Conservation (phyloP, 2,888 invertebrate genomes). For the Euzophera pinguis region DNA sequence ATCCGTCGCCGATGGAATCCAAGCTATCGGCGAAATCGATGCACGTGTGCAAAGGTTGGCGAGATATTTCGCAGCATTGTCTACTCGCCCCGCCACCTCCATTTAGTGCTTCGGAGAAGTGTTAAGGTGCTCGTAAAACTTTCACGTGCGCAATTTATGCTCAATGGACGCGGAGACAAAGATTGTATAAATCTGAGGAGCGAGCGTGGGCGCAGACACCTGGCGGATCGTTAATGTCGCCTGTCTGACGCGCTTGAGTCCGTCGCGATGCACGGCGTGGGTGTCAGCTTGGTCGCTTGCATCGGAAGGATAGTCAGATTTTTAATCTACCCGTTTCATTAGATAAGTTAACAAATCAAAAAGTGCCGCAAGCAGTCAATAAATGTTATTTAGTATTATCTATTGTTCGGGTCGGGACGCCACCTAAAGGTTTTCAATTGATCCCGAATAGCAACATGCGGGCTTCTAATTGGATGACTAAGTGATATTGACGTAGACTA, state of each 20-base stretch:
- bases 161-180: conserved; percentile 66
- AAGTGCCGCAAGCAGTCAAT: not conserved
- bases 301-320: conserved; percentile 16
- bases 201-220: conserved; percentile 74
- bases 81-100: conserved; percentile 49
- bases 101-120: conserved; percentile 71
- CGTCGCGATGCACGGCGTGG: conserved; percentile 34
- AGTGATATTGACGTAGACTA: conserved; percentile 53
- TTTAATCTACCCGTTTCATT: not conserved
- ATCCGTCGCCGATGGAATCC: conserved; percentile 70
- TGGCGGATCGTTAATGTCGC: conserved; percentile 74
- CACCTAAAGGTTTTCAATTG: conserved; percentile 46
- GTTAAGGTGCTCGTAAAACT: conserved; percentile 76
- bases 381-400: not conserved
- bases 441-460: conserved; percentile 57
- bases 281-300: conserved; percentile 29
- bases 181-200: conserved; percentile 68
- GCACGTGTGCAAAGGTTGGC: conserved; percentile 63
- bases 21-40: conserved; percentile 71
- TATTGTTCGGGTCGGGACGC: conserved; percentile 4
- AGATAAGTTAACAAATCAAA: not conserved
- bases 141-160: conserved; percentile 75
- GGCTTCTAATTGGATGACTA: conserved; percentile 60
- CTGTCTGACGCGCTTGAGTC: conserved; percentile 38
- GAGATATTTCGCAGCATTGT: conserved; percentile 70